A percentile compares a stretch with the other conserved stretches of the same genome.
These are phyloP conservation scores for Rynchops niger DNA, from an alignment of 2,113 vertebrate species.

Conservation along the genomic window DNA sequence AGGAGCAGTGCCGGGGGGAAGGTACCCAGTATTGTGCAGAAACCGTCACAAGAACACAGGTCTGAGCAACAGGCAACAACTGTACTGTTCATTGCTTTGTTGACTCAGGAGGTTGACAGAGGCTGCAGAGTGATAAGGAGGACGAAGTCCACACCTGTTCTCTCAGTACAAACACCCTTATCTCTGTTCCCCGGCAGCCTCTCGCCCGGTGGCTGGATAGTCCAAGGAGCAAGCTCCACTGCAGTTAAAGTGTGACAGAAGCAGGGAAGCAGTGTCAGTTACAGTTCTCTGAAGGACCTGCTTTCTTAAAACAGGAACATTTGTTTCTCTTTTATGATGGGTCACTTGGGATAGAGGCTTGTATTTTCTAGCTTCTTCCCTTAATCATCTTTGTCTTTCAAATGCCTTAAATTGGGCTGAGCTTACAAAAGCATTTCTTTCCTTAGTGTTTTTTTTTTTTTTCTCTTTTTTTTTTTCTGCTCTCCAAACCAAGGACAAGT, in stretches of 20 bases:
- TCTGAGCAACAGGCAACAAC: background rate
- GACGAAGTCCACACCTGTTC: conserved; percentile 66
- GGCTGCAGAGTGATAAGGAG: conserved; percentile 46
- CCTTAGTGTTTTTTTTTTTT: background rate
- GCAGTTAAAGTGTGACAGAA: conserved; percentile 35
- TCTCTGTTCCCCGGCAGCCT: conserved; percentile 36
- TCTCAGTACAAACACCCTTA: conserved; percentile 61
- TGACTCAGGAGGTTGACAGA: conserved; percentile 46
- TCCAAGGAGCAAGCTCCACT: conserved; percentile 46
- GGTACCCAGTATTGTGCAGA: background rate
- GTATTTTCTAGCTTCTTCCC: background rate
- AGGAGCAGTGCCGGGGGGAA: background rate
- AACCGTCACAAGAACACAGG: background rate
- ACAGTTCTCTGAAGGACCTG: background rate
- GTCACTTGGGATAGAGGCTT: background rate
- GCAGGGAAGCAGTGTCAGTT: background rate
- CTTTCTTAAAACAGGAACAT: background rate
- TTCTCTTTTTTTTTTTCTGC: background rate
- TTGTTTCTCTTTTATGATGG: background rate
- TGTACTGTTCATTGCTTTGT: background rate
- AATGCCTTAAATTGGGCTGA: background rate
- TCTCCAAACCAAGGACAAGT: background rate
- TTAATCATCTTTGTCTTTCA: background rate
- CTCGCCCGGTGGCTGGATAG: background rate
- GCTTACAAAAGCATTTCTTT: background rate